Evolutionary conservation across 30 jellyfish, hydroid and myxozoan species (phyloP), one percentile per base, ranked within the genome.

Genomic region (Morbakka virulenta): DNA sequence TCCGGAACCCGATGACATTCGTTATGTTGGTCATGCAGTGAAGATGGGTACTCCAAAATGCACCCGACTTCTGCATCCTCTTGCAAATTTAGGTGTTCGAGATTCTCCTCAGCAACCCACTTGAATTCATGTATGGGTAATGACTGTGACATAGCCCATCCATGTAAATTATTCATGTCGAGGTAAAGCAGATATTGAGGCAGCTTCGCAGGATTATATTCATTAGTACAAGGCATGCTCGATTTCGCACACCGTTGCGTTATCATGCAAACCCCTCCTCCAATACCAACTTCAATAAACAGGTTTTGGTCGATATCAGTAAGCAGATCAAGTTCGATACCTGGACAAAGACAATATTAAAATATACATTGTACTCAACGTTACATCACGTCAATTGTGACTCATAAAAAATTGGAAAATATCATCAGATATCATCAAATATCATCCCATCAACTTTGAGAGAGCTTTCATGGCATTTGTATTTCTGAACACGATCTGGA

Each of bases 121-220:
- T 68, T 68, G 36, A 86, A 77, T 32, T 80, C 83, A 3, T 69
- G 74, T 0, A 80, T 69, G 61, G 96, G 95, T 31, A 86, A 69
- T 2, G 49, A 29, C 35, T 86, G 87, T 0, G 63, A 0, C 97
- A 88, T 88, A 9, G 96, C 96, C 95, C 96, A 88, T 6, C 94
- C 94, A 76, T 83, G 64, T 26, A 71, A 25, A 87, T 87, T 87
- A 41, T 87, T 87, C 26, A 91, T 91, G 57, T 87, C 95, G 28
- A 66, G 76, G 29, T 86, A 86, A 67, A 36, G 62, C 12, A 85
- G 32, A 34, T 76, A 41, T 61, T 51, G 41, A 27, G 95, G 32
- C 1, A 65, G 52, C 35, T 29, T 49, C 71, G 41, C 32, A 11
- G 25, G 32, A 62, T 84, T 64, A 62, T 32, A 77, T 25, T 4